Evolutionary conservation across 2,888 invertebrate genomes (phyloP).

Genomic region (Acleris literana): DNA sequence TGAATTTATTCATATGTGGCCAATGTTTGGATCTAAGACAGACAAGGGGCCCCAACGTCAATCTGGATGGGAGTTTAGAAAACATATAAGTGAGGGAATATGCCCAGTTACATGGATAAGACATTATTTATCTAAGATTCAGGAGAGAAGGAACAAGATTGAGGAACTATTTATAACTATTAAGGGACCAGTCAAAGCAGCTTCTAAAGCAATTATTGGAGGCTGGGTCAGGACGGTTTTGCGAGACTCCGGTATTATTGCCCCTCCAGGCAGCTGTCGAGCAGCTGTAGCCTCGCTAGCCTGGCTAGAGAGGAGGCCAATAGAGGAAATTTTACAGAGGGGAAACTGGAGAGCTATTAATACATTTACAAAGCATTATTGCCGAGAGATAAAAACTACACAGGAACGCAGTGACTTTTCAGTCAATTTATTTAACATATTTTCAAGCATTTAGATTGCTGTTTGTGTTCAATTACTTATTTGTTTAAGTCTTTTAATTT

Average conservation of each 20-base stretch:
- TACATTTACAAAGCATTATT: constrained; percentile 13
- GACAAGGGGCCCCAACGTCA: not conserved
- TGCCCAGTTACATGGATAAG: constrained; percentile 6
- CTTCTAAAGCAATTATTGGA: not conserved
- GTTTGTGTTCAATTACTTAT: not conserved
- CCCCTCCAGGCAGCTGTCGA: constrained; percentile 11
- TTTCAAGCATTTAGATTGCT: constrained; percentile 3
- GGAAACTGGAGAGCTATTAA: constrained; percentile 7
- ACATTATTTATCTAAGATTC: not conserved
- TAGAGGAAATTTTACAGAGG: constrained; percentile 4
- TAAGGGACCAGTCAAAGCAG: not conserved
- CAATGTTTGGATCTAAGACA: too few species aligned
- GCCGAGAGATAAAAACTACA: constrained; percentile 3
- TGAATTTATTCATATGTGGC: too few species aligned
- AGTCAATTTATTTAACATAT: constrained; percentile 7
- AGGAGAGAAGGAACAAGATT: constrained; percentile 1
- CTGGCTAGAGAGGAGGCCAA: constrained; percentile 7
- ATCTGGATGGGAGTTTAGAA: constrained; percentile 5
- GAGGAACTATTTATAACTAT: constrained; percentile 2
- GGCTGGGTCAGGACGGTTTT: constrained; percentile 8
- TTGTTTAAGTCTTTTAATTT: not conserved
- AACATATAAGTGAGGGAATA: constrained; percentile 5
- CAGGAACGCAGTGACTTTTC: constrained; percentile 6
- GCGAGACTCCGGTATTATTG: not conserved
- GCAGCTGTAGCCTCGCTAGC: constrained; percentile 8